Base-by-base conservation (phyloP, 2,797 vertebrate genomes). In the Schizothorax lantsangensis region DNA sequence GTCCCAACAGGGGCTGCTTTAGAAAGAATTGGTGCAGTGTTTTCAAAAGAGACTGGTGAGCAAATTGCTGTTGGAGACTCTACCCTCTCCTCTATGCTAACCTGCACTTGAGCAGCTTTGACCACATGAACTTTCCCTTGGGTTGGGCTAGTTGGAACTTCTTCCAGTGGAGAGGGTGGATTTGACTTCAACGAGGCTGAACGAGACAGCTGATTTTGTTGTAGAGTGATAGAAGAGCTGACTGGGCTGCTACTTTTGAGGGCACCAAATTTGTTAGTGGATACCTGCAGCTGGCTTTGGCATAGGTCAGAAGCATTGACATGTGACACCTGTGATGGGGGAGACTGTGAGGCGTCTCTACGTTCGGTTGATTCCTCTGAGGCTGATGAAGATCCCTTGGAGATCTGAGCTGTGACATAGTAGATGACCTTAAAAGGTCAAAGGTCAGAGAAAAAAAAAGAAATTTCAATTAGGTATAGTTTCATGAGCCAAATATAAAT, bases 261-360 rank as follows among this genome's bases (percentile, higher is more conserved):
- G 49, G 54, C 59, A 59, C 9, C 73, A 72, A 80, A 80, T 75
- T 62, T 88, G 73, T 89, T 83, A 75, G 84, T 81, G 72, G 87
- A 88, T 59, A 84, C 78, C 66, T 89, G 88, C 62, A 62, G 92
- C 91, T 94, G 93, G 88, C 93, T 94, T 95, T 95, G 89, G 92
- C 92, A 94, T 94, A 93, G 94, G 92, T 95, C 94, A 92, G 94
- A 95, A 95, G 92, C 87, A 95, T 92, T 95, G 93, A 95, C 93
- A 94, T 95, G 93, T 95, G 95, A 95, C 94, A 96, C 95, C 95
- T 96, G 95, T 93, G 95, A 92, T 90, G 91, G 73, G 92, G 94
- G 86, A 86, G 91, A 92, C 80, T 92, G 69, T 82, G 93, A 81
- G 83, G 84, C 40, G 43, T 94, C 94, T 91, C 88, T 91, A 84